Evolutionary conservation across 1,140 invertebrate species (phyloP), one percentile per base, ranked within the genome.

Genomic region (Drosophila ananassae): DNA sequence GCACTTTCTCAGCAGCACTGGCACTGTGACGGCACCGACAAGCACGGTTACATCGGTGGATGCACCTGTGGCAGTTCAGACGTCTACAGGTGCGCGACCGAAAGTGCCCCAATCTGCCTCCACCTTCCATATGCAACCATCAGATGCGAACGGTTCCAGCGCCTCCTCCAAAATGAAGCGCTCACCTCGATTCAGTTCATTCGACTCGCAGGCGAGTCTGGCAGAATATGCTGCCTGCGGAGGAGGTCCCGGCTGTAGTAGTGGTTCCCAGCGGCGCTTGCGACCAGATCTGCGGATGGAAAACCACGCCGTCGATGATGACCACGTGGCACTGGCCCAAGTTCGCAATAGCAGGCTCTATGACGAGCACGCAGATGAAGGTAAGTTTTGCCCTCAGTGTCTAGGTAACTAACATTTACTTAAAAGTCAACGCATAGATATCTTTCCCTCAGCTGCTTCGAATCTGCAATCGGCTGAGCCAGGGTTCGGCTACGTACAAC

Each of bases 1-100:
- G 89, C 96, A 96, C 89, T 97, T 97, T 89, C 87, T 97, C 73
- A 89, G 77, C 44, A 89, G 80, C 62, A 81, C 85, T 41, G 73
- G 80, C 50, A 85, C 85, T 9, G 66, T 84, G 9, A 91, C 80
- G 1, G 87, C 90, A n/a, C 87, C 90, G 4, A 87, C 83, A 9
- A 91, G 80, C 44, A 91, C 90, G 32, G 90, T 91, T 1, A 91
- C 90, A 2, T 90, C 87, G 6, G 55, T 91, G 48, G 89, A 91
- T 46, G 63, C 79, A 0, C 41, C 34, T 25, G 41, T 47, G 13
- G 60, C 77, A n/a, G 52, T 74, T 48, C 90, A 90, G 44, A 84
- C 84, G 10, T 92, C 91, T 10, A 92, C 91, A 8, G 91, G 91
- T 9, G 84, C 91, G 2, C 64, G 91, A 10, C 91, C 91, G 2